Base-by-base conservation (phyloP, 2,113 vertebrate genomes). In the Monopterus albus region DNA sequence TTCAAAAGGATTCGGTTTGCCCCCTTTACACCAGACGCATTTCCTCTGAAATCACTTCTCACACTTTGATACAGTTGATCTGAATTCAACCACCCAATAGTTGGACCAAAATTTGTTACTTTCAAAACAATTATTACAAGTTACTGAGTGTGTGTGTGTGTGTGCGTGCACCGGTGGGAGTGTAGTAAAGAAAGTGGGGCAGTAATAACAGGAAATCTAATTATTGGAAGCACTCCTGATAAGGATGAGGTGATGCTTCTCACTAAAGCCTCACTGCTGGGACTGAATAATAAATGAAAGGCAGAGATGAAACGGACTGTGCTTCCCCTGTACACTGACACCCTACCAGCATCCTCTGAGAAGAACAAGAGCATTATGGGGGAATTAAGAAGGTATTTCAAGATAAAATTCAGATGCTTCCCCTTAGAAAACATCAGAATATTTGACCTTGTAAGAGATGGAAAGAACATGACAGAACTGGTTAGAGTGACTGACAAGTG, bases 351-450 rank as follows among this genome's bases (percentile, higher is more conserved):
- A 67, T 52, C 58, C 47, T 76, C 62, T 0, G 2, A 76, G 74
- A 43, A 76, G 28, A 76, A 75, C 51, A 56, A 21, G 60, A 43
- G 50, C 72, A 57, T 75, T 76, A 75, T 64, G 29, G 62, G 52
- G 71, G 58, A 82, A 69, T 85, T 79, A 82, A 71, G 55, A 85
- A 70, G 70, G 75, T 85, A 75, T 82, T 82, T 79, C 72, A 73
- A 85, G 67, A 70, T 82, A 82, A 79, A 76, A 76, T 60, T 73
- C 70, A 58, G 62, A 53, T 5, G 9, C 43, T 36, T 67, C 59
- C 43, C 59, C 25, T 2, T 6, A 31, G 15, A 58, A 45, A 50
- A 56, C 15, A 55, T 56, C 45, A 18, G 14, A 69, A 57, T 49
- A 38, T 38, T 14, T 50, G 69, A 52, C 5, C 11, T 13, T 20